Conservation (phyloP, 2,113 vertebrate species). For the Numida meleagris region DNA sequence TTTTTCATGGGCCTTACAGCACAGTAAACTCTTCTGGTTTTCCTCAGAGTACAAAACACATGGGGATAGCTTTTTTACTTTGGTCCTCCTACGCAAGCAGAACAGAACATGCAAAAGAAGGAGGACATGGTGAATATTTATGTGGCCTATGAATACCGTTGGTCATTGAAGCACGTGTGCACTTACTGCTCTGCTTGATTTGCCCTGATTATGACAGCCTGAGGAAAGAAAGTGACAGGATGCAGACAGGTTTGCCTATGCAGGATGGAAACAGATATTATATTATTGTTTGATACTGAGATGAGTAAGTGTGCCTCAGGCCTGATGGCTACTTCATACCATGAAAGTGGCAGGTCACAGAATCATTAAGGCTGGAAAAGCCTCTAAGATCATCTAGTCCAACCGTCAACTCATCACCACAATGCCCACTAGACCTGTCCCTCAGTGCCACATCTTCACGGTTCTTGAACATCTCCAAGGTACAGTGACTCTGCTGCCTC, state of each 20-base stretch:
- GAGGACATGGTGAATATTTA: neutral
- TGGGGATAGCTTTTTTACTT: neutral
- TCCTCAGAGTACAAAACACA: neutral
- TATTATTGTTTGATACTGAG: neutral
- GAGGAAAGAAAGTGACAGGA: neutral
- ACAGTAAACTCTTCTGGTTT: neutral
- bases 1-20: neutral
- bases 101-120: neutral
- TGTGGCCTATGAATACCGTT: neutral
- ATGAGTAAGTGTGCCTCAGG: neutral
- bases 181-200: neutral
- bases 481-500: too few species aligned
- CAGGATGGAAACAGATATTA: neutral
- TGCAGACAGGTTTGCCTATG: neutral
- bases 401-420: too few species aligned
- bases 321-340: neutral
- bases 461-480: too few species aligned
- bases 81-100: neutral
- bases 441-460: too few species aligned
- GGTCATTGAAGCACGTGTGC: rapidly evolving
- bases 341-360: neutral
- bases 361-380: too few species aligned
- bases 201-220: neutral
- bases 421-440: too few species aligned
- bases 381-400: too few species aligned